Evolutionary conservation across 2,797 vertebrate species (phyloP), one percentile per base, ranked within the genome.

Genomic region (Sebastiscus tertius): DNA sequence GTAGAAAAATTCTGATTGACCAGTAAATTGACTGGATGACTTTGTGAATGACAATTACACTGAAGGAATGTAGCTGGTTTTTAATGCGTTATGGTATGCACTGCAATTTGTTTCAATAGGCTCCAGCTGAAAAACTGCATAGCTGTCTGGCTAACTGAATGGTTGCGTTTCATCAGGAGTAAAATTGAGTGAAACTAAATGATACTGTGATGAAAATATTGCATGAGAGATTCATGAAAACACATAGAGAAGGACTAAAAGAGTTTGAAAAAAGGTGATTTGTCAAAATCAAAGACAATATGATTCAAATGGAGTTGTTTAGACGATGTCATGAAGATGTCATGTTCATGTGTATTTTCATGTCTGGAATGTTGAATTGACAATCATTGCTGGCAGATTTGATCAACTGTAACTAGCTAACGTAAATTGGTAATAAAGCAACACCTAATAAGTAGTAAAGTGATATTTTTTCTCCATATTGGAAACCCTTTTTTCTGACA

Each of bases 11-110:
- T 79, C 29, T 39, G 72, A 67, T 49, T 34, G 64, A 75, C 73
- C 46, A 79, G 60, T 58, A 16, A 49, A 70, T 58, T 66, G 75
- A 77, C 54, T 60, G 60, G 58, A 66, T 55, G 75, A 61, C 52
- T 74, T 84, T 66, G 34, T 77, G 58, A 76, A 71, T 70, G 70
- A 77, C 80, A 76, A 33, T 68, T 75, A 73, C 16, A 49, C 46
- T 63, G 55, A 55, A 36, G 8, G 39, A 46, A 55, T 66, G 6
- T 39, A 31, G 36, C 55, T 58, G 10, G 20, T 59, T 79, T 81
- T 33, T 55, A n/a, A n/a, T 14, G 34, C 39, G 65, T 52, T 54
- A 64, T 42, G 60, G 27, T 56, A 56, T 52, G 61, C 27, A 60
- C 8, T 34, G 52, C 33, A 62, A 20, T 63, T 75, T 66, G 10